Base-by-base conservation (phyloP, 2,113 vertebrate genomes). In the Henicopernis longicauda region DNA sequence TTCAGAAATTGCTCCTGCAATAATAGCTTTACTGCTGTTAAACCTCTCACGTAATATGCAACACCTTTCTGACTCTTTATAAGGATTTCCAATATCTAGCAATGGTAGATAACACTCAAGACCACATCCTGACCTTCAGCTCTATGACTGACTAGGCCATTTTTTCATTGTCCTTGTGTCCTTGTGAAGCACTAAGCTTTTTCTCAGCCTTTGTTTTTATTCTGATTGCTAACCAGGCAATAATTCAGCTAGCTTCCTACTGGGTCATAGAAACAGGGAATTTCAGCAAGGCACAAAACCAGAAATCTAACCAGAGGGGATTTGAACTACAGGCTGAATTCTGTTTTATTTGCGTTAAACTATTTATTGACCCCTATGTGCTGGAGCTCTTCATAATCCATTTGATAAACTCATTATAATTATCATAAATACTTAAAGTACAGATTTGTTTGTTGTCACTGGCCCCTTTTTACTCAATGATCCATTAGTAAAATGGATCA, bases 81-180 rank as follows among this genome's bases (percentile, higher is more conserved):
- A 91, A 92, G 69, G 82, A 85, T 97, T 94, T 94, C 62, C 95
- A 97, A 83, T 78, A 80, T 16, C 84, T 86, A 97, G 95, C 91
- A 97, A 89, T 91, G 82, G 83, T 91, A 95, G 94, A 89, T 95
- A 96, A 96, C 85, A 26, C 93, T 90, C 70, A 36, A 15, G 59
- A 69, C 88, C 20, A 52, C 71, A 93, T 95, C 86, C 96, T 96
- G 96, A 97, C 96, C 97, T 98, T 98, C 96, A 96, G 92, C 76
- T 95, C 82, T 90, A 13, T 87, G 59, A 91, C 96, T 89, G 49
- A 59, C 85, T 93, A 20, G 85, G 90, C 84, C 95, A 77, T 96
- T 96, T 97, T 78, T 82, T 71, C 63, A 79, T 45, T 81, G 81
- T 92, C 29, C 91, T 67, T 47, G 55, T 1, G 23, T 88, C 87